Evolutionary conservation across 30 jellyfish, hydroid and myxozoan genomes (phyloP).

Genomic region (Turritopsis rubra): DNA sequence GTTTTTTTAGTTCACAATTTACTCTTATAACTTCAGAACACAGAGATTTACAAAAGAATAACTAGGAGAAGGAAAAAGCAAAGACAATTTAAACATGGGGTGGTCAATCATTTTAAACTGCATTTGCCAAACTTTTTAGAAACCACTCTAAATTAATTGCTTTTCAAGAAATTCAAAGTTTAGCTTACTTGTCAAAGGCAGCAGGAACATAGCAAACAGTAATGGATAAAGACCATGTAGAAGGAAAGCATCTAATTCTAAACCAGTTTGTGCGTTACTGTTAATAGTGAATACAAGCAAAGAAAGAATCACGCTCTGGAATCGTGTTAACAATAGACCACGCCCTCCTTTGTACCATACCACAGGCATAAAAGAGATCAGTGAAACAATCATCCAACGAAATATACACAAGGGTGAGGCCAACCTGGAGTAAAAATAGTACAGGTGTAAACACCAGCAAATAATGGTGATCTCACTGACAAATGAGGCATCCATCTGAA

Average conservation of each 20-base stretch:
- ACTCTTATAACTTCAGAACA: no score
- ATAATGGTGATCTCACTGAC: no score
- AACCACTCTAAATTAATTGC: no score
- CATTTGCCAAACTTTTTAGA: no score
- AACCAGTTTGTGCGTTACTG: conserved; percentile 72
- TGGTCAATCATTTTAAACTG: no score
- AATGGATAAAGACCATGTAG: conserved; percentile 66
- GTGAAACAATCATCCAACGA: conserved; percentile 57
- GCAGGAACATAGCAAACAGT: conserved; percentile 77
- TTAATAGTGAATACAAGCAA: conserved; percentile 48
- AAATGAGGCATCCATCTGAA: no score
- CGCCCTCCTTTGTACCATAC: conserved; percentile 61
- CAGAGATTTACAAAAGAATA: no score
- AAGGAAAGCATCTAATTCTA: conserved; percentile 55
- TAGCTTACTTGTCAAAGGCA: conserved; percentile 71
- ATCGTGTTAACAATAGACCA: conserved; percentile 38
- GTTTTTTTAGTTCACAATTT: no score
- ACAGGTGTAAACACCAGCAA: no score
- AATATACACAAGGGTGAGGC: conserved; percentile 57
- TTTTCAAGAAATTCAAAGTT: not conserved
- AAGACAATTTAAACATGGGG: no score
- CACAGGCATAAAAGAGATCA: conserved; percentile 49
- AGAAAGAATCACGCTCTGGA: conserved; percentile 44
- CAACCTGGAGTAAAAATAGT: conserved; percentile 24
- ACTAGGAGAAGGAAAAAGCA: no score